Base-by-base conservation (phyloP, 2,888 invertebrate genomes). In the Drosophila antonietae region DNA sequence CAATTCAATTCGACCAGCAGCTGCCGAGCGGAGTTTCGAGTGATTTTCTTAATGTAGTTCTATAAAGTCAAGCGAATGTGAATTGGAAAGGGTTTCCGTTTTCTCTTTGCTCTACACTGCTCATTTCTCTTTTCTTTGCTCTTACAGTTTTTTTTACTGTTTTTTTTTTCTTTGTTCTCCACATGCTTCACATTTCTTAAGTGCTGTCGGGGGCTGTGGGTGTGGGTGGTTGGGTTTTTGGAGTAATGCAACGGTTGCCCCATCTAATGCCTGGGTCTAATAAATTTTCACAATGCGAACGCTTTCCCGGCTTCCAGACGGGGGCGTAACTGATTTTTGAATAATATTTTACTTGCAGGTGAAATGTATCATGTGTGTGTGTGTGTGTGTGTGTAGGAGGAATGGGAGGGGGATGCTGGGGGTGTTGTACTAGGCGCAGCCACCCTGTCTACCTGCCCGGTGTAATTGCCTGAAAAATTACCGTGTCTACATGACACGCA, bases 321-420 rank as follows among this genome's bases (percentile, higher is more conserved):
- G 57, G 52, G 74, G 66, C 76, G 88, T 87, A 81, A 72, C 88
- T 75, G 88, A 85, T 85, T 85, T 85, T 85, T 89, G 88, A 89
- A 80, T 85, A 89, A 89, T 88, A 89, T 85, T 89, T 88, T 80
- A 84, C 87, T 69, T 83, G 84, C 84, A 83, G 89, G 75, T 83
- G 71, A 68, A 83, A 80, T 78, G 75, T 83, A 88, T 83, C 83
- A 83, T 80, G 68, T 83, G 73, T 74, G 66, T 41, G 41, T 43
- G 46, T 7, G 28, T 28, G n/a, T n/a, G n/a, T n/a, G n/a, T n/a
- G n/a, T n/a, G n/a, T n/a, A n/a, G n/a, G n/a, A n/a, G n/a, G n/a
- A n/a, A n/a, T n/a, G n/a, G n/a, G n/a, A n/a, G n/a, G n/a, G 62
- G 64, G 37, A 37, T 47, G 47, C 20, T 37, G 31, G 44, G 57